Evolutionary conservation across 2,888 invertebrate genomes (phyloP), one percentile per base, ranked within the genome.

Genomic region (Phortica magna): DNA sequence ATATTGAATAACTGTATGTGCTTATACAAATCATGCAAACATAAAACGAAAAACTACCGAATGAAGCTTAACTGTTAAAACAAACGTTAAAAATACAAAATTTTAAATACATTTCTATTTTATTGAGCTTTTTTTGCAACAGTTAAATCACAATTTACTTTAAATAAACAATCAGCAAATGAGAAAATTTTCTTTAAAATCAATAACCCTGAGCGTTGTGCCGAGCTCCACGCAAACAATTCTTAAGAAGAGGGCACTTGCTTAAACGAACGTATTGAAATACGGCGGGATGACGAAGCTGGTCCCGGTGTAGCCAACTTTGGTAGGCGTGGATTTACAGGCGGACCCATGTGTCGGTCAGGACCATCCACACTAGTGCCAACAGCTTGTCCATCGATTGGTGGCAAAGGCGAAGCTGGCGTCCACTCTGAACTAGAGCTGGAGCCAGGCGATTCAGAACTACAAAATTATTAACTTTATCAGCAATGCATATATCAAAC

Each of bases 371-470:
- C 72, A 9, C 74, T n/a, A 42, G 77, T 73, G 19, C 78, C 70
- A 19, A 65, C 41, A 43, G 73, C 79, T 75, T 85, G 86, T 5
- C 77, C 86, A n/a, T 83, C 83, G 14, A 88, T 89, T 3, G 84
- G 83, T 5, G 91, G 90, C 78, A 91, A 82, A 4, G 92, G 92
- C 41, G 92, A 92, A 75, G 91, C 90, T 41, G 92, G 90, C 7
- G 91, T 91, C 92, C 92, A 92, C 78, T 92, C 92, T 0, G 92
- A 92, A 59, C 92, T 89, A 7, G 92, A 92, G 79, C 92, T 92
- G 61, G 92, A 92, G 43, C 92, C 91, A 4, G 92, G 92, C 7
- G 91, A 92, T 80, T 92, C 92, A 31, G 91, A 90, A 14, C 91
- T 92, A 73, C 55, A 65, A 72, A 59, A 75, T 41, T n/a, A 12